Percentiles rank a stretch among this genome's conserved stretches.
Evolutionary conservation across 2,113 vertebrate genomes (phyloP).

Genomic region (Orthonyx spaldingii): DNA sequence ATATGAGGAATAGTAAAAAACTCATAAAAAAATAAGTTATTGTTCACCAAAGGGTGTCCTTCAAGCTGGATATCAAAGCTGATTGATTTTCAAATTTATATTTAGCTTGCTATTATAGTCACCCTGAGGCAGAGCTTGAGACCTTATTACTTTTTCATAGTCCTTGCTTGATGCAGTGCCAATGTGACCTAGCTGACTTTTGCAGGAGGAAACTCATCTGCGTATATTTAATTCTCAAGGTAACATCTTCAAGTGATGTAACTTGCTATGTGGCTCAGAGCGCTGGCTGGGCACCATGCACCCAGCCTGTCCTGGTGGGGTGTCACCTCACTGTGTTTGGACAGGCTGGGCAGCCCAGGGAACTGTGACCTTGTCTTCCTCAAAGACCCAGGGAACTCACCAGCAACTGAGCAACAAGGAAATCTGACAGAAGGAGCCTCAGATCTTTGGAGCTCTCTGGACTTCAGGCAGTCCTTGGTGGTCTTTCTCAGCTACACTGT

Average conservation of each 20-base stretch:
- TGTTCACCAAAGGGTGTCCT: neutral
- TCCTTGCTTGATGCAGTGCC: neutral
- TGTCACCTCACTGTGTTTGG: neutral
- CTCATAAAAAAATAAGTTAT: neutral
- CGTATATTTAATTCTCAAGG: neutral
- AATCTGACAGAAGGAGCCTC: neutral
- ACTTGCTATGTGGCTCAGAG: neutral
- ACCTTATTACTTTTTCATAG: neutral
- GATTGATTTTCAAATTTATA: neutral
- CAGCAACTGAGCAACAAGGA: neutral
- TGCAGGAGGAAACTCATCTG: neutral
- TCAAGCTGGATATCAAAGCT: neutral
- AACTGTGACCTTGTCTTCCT: accelerated
- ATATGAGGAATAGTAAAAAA: neutral
- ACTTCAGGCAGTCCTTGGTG: neutral
- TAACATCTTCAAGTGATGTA: neutral
- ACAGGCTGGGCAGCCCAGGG: neutral
- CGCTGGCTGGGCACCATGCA: too few relatives aligned
- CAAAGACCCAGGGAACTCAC: neutral
- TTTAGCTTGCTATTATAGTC: neutral
- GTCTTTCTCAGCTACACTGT: neutral
- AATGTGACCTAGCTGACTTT: neutral
- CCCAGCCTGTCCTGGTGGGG: neutral
- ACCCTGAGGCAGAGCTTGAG: neutral
- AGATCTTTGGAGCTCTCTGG: neutral